Evolutionary conservation across 2,797 vertebrate genomes (phyloP).

Genomic region (Bradypus variegatus): DNA sequence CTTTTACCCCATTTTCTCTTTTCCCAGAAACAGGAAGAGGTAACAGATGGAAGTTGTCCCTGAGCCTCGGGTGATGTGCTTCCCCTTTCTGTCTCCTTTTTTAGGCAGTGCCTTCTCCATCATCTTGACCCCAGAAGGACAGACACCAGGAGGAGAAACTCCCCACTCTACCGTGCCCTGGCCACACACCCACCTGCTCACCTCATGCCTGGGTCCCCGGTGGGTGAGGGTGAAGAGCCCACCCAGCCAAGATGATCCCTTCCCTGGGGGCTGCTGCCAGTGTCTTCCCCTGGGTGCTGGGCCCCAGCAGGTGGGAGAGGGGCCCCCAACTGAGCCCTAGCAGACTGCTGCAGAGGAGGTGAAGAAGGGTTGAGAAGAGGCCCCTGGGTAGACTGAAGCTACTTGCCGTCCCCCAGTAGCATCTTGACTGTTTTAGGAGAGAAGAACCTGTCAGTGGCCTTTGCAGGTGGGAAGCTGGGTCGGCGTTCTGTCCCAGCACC

Average conservation of each 20-base stretch:
- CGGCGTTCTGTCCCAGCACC: conserved; percentile 2
- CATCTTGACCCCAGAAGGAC: conserved; percentile 36
- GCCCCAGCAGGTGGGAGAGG: conserved; percentile 43
- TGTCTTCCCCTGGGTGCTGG: conserved; percentile 43
- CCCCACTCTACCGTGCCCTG: conserved; percentile 30
- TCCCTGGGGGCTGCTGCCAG: conserved; percentile 33
- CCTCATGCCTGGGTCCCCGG: conserved; percentile 54
- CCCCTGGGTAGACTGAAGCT: conserved; percentile 11
- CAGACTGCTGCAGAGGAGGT: conserved; percentile 60
- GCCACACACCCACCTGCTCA: conserved; percentile 28
- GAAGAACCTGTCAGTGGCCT: conserved; percentile 44
- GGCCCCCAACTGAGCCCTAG: conserved; percentile 36
- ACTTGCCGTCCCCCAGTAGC: conserved; percentile 26
- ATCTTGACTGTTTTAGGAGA: conserved; percentile 38
- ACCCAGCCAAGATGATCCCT: conserved; percentile 60
- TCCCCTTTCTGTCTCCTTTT: conserved; percentile 57
- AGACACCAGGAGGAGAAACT: background rate
- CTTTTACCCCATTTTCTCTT: conserved; percentile 48
- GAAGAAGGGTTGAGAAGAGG: conserved; percentile 50
- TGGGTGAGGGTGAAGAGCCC: conserved; percentile 58
- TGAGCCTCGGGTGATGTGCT: conserved; percentile 54
- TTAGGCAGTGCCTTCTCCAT: conserved; percentile 43
- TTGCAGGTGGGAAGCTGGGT: conserved; percentile 22
- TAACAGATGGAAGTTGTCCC: conserved; percentile 58
- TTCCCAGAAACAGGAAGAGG: conserved; percentile 59